Evolutionary conservation across 2,113 vertebrate genomes (phyloP), one percentile per base, ranked within the genome.

Genomic region (Haliaeetus leucogaster): DNA sequence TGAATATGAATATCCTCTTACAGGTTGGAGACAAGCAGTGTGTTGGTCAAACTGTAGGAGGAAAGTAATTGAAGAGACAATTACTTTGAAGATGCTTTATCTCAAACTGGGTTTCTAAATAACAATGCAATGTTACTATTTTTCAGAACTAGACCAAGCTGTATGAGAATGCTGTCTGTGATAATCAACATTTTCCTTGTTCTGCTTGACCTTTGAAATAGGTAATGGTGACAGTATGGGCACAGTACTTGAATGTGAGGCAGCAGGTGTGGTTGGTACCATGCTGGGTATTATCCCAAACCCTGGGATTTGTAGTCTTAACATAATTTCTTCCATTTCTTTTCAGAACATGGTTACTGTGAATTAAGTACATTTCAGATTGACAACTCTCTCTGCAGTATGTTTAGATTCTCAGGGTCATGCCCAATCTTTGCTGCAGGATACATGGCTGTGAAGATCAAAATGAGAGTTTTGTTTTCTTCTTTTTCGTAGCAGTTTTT

Each of bases 21-120:
- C 9, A 32, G 72, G 78, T 93, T 47, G 43, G 78, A 92, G 91
- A 74, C 86, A 86, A 66, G 45, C 48, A 62, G 27, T 66, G 45
- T 92, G 61, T 74, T 96, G 94, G 89, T 83, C 68, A 91, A 78
- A 63, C 50, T 9, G 45, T 83, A 73, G 93, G 91, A 96, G 89
- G 80, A 95, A 82, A 78, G 40, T 74, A 89, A 61, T 42, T 89
- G 72, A 91, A 86, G 63, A 96, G 63, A 63, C 59, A 89, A 81
- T 94, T 92, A 70, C 89, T 95, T 61, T 72, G 55, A 86, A 94
- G 83, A 59, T 86, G 68, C 32, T 86, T 89, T 81, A 63, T 89
- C 47, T 95, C 89, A 91, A 86, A 62, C 58, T 86, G 21, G 11
- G 3, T 59, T 96, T 95, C 71, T 63, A 89, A 81, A 82, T 93